Percentiles rank a stretch among this genome's conserved stretches.
These are phyloP conservation scores for Fregetta grallaria DNA, from an alignment of 2,113 vertebrate genomes.

Conservation along the genomic window DNA sequence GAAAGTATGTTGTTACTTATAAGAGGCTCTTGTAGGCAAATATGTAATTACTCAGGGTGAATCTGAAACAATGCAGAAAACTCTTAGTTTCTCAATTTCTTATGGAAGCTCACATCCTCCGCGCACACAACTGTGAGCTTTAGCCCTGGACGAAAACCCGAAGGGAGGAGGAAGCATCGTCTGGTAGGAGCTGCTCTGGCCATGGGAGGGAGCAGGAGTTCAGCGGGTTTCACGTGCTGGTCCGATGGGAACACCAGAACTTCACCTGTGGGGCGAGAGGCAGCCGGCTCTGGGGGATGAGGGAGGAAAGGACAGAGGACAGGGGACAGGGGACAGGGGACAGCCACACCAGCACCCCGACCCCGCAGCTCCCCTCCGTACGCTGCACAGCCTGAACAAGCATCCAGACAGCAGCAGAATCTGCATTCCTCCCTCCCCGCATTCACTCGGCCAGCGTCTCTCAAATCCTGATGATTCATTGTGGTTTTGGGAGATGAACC, in stretches of 20 bases:
- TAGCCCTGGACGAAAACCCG: rapidly evolving
- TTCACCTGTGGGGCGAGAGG: too few relatives aligned
- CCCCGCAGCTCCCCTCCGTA: neutral
- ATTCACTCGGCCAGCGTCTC: rapidly evolving
- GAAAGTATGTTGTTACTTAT: neutral
- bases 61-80: neutral
- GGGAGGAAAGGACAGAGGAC: neutral
- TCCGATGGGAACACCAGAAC: neutral
- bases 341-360: rapidly evolving
- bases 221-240: rapidly evolving
- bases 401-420: rapidly evolving
- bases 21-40: neutral
- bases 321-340: neutral
- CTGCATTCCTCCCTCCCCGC: rapidly evolving
- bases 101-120: rapidly evolving
- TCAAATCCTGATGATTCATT: rapidly evolving
- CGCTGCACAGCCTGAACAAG: rapidly evolving
- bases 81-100: neutral
- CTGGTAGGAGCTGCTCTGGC: too few relatives aligned
- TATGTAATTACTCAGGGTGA: neutral
- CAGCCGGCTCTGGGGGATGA: rapidly evolving
- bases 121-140: too few relatives aligned
- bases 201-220: neutral
- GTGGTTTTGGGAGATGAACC: neutral
- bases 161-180: rapidly evolving